Conservation (phyloP, 1,140 invertebrate species). For the Tachypleus tridentatus region DNA sequence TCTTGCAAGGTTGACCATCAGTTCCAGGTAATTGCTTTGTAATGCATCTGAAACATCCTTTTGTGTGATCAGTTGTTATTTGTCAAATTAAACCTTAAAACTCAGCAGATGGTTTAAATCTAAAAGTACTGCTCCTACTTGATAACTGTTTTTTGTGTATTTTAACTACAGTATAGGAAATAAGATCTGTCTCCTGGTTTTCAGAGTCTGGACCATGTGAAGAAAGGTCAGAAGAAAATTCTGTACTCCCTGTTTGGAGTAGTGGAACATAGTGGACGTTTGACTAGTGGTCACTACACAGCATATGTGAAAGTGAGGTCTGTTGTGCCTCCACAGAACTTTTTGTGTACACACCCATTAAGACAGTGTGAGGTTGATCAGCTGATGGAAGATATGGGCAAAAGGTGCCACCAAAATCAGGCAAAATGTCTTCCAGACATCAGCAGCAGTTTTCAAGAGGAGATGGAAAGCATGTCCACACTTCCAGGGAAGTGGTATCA, state of each 20-base stretch:
- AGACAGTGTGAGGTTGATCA: conserved; percentile 25
- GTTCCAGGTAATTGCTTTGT: too few species aligned
- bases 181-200: neutral
- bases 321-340: conserved; percentile 27
- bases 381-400: conserved; percentile 18
- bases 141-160: neutral
- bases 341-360: conserved; percentile 28
- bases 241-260: conserved; percentile 87
- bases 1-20: too few species aligned
- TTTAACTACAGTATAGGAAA: neutral
- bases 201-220: conserved; percentile 45
- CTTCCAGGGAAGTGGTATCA: conserved; percentile 75
- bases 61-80: too few species aligned
- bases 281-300: conserved; percentile 90
- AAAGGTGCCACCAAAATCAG: neutral
- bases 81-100: too few species aligned
- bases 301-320: conserved; percentile 56
- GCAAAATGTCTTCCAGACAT: neutral
- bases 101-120: too few species aligned
- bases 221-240: conserved; percentile 50
- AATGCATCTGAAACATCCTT: too few species aligned
- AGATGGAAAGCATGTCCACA: neutral
- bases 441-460: neutral
- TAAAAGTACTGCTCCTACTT: too few species aligned
- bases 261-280: conserved; percentile 81